phyloP scores from a whole-genome alignment of 92 coral and sea anemone species.

The Zoanthus solanderi region DNA sequence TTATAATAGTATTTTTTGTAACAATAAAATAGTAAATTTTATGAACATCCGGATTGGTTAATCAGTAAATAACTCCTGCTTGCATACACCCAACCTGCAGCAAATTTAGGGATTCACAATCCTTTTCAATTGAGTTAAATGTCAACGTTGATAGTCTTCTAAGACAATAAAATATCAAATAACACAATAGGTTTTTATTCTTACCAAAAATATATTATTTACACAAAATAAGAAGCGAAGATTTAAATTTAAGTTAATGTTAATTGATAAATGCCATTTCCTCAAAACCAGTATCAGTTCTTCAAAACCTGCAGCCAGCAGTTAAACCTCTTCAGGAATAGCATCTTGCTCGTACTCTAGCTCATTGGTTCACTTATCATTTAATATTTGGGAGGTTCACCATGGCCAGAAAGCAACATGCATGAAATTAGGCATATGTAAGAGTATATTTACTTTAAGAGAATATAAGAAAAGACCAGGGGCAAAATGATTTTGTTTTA shows the following conservation, averaged over 20 bases:
- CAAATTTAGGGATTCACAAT: not conserved
- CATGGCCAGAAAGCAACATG: conserved; percentile 6
- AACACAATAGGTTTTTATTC: not conserved
- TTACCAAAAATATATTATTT: not conserved
- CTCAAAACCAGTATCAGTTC: not conserved
- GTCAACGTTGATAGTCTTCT: not conserved
- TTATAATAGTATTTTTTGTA: conserved; percentile 1
- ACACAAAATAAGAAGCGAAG: not conserved
- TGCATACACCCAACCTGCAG: conserved; percentile 20
- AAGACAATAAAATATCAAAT: not conserved
- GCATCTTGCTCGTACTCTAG: not conserved
- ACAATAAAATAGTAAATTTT: not conserved
- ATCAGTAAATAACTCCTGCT: not conserved
- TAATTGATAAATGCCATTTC: not conserved
- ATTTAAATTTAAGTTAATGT: not conserved
- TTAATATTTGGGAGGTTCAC: not conserved
- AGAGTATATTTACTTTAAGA: not conserved
- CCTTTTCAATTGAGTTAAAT: not conserved
- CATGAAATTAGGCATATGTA: not conserved
- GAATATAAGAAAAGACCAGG: conserved; percentile 7
- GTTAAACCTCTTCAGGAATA: not conserved
- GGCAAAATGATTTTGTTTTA: conserved; percentile 11
- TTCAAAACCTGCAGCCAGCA: not conserved
- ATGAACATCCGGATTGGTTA: not conserved
- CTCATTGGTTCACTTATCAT: conserved; percentile 1